These are phyloP conservation scores for Pristionchus japonicus DNA, from an alignment of 2,888 invertebrate genomes.

Conservation along the genomic window DNA sequence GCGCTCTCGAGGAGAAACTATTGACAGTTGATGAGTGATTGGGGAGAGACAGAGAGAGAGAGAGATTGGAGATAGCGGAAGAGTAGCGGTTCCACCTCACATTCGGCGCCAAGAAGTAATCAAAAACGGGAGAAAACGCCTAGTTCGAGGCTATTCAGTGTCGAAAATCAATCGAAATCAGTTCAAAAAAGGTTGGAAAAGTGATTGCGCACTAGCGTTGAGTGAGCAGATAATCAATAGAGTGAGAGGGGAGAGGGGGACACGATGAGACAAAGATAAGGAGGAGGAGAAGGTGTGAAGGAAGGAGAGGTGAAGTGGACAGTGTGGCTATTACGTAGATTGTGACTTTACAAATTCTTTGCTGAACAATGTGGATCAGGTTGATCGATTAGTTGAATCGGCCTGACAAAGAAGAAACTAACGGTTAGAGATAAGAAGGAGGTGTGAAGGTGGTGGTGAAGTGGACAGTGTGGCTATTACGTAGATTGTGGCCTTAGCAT, in stretches of 20 bases:
- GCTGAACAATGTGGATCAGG: no score
- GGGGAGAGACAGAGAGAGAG: not conserved
- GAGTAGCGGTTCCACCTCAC: no score
- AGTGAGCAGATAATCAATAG: slow-evolving; percentile 9
- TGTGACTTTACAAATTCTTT: no score
- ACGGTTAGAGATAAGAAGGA: not conserved
- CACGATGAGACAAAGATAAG: not conserved
- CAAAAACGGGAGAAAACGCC: no score
- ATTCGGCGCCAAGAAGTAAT: not conserved
- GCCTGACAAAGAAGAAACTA: no score
- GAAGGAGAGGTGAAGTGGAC: not conserved
- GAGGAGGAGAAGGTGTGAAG: not conserved
- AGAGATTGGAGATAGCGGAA: no score
- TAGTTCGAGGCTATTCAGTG: no score
- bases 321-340: not conserved
- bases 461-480: not conserved
- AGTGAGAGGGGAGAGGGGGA: not conserved
- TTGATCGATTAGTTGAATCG: not conserved
- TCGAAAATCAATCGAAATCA: no score
- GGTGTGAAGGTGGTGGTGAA: not conserved
- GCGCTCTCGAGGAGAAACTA: not conserved
- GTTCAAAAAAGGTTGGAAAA: not conserved
- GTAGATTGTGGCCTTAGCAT: not conserved
- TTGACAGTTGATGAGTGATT: slow-evolving; percentile 1
- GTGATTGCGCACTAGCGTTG: not conserved